These are phyloP conservation scores for Macrosoma leucophasiata DNA, from an alignment of 2,888 invertebrate genomes.

Conservation along the genomic window DNA sequence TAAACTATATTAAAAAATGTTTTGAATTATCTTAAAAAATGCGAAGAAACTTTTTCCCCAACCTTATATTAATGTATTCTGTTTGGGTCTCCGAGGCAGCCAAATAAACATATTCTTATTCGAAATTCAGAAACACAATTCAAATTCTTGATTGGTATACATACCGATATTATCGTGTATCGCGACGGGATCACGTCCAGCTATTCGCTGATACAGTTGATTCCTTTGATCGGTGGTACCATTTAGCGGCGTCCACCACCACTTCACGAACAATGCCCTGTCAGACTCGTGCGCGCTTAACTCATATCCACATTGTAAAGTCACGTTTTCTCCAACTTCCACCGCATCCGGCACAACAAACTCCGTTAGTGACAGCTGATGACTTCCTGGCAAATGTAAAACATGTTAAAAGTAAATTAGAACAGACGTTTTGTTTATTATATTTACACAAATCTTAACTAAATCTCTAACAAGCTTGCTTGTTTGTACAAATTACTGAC, in stretches of 20 bases:
- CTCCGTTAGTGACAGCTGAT: conserved; percentile 48
- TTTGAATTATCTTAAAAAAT: no score
- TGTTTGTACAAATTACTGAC: no score
- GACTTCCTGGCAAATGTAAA: conserved; percentile 40
- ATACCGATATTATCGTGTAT: conserved; percentile 38
- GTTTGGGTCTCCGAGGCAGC: no score
- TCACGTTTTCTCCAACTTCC: conserved; percentile 38
- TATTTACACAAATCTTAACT: no score
- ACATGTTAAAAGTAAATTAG: no score
- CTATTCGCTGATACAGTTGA: conserved; percentile 49
- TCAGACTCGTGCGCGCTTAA: conserved; percentile 31
- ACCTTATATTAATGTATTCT: no score
- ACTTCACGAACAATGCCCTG: conserved; percentile 43
- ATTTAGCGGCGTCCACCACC: conserved; percentile 51
- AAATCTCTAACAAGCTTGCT: no score
- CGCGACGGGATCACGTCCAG: conserved; percentile 28
- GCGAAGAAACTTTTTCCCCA: no score
- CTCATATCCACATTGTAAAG: conserved; percentile 42
- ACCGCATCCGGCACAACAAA: conserved; percentile 47
- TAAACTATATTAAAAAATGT: no score
- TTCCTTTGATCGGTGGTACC: conserved; percentile 30
- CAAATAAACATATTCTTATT: no score
- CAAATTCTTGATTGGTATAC: conserved; percentile 12
- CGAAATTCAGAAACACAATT: no score
- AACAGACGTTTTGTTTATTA: no score